phyloP scores from a whole-genome alignment of 2,797 vertebrate genomes.

The Ctenosaura bakeri region DNA sequence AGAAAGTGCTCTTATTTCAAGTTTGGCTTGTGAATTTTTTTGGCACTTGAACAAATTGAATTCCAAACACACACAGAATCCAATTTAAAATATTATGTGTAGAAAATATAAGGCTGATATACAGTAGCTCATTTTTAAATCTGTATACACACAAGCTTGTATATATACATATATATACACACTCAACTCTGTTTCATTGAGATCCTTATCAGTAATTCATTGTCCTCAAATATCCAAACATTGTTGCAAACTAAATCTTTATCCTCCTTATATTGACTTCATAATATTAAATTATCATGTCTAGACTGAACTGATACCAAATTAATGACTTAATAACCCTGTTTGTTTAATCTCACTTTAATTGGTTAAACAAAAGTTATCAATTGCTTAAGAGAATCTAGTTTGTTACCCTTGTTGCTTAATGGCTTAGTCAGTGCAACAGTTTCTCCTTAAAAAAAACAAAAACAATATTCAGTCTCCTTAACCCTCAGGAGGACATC shows the following conservation, averaged over 20 bases:
- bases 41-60: constrained; percentile 5
- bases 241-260: background rate
- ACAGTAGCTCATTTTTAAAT: constrained; percentile 36
- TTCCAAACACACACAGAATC: constrained; percentile 30
- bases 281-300: constrained; percentile 33
- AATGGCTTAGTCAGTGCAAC: background rate
- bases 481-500: background rate
- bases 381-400: background rate
- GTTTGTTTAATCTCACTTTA: background rate
- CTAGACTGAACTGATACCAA: constrained; percentile 56
- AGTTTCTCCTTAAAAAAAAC: background rate
- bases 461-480: background rate
- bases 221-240: background rate
- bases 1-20: constrained; percentile 27
- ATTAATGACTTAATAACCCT: background rate
- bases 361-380: background rate
- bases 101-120: constrained; percentile 18
- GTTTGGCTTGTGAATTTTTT: background rate
- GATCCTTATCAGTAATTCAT: background rate
- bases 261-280: constrained; percentile 40
- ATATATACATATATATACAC: too few relatives aligned
- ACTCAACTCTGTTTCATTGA: background rate
- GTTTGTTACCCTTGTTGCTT: background rate
- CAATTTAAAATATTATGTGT: constrained; percentile 46
- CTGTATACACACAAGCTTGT: background rate